phyloP scores from a whole-genome alignment of 2,113 vertebrate species.

The Cynopterus brachyotis region DNA sequence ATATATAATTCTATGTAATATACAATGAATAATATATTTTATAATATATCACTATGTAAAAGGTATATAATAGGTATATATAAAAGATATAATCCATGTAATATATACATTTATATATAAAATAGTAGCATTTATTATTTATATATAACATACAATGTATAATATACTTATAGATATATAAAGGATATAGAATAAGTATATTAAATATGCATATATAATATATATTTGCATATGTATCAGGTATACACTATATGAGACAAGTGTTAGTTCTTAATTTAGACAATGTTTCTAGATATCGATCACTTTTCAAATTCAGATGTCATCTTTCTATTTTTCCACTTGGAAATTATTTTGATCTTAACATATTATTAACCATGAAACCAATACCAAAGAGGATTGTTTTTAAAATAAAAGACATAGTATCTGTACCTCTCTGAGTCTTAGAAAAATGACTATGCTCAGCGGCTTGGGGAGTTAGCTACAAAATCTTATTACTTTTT shows the following conservation, averaged over 20 bases:
- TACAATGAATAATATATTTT: neutral
- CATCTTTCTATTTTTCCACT: neutral
- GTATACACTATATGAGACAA: neutral
- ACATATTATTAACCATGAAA: neutral
- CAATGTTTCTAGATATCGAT: neutral
- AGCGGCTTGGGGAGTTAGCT: neutral
- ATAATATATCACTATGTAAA: neutral
- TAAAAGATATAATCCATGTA: neutral
- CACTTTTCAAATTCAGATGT: slow-evolving; percentile 4
- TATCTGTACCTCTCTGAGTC: neutral
- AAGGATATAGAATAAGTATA: neutral
- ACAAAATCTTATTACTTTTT: slow-evolving; percentile 44
- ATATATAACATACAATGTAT: neutral
- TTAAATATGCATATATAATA: neutral
- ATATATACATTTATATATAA: neutral
- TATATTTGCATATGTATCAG: neutral
- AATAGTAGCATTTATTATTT: neutral
- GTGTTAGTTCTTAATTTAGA: neutral
- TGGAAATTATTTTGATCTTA: slow-evolving; percentile 20
- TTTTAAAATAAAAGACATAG: neutral
- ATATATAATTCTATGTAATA: neutral
- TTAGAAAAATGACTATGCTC: neutral
- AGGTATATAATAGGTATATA: neutral
- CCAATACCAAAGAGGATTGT: neutral
- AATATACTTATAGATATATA: neutral